Evolutionary conservation across 35 echinoderm and acorn worm species (phyloP).

Genomic region (Hemicentrotus pulcherrimus): DNA sequence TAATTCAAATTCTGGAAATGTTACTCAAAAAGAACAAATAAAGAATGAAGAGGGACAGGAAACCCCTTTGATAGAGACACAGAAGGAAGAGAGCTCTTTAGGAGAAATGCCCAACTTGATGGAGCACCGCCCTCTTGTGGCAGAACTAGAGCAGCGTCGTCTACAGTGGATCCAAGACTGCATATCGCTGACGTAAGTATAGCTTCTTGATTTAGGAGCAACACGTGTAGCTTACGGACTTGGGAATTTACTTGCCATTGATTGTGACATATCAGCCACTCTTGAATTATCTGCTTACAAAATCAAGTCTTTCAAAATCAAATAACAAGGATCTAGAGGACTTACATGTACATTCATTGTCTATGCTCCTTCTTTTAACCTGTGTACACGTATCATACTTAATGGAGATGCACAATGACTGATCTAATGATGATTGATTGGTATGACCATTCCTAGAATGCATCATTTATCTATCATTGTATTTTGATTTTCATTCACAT

Average conservation of each 20-base stretch:
- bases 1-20: neutral
- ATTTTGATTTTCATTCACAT: neutral
- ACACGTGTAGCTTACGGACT: neutral
- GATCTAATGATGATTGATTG: too few species aligned
- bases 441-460: too few species aligned
- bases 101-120: neutral
- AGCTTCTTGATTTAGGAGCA: too few species aligned
- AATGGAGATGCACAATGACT: too few species aligned
- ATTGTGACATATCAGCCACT: too few species aligned
- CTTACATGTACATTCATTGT: too few species aligned
- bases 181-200: constrained; percentile 62
- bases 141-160: constrained; percentile 62
- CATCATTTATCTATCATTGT: neutral
- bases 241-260: neutral
- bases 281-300: neutral
- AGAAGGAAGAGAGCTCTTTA: neutral
- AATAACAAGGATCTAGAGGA: too few species aligned
- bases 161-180: constrained; percentile 78
- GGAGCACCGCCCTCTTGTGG: constrained; percentile 38
- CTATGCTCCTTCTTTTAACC: too few species aligned
- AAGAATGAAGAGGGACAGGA: neutral
- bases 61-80: neutral
- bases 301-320: too few species aligned
- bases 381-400: too few species aligned
- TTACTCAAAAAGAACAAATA: neutral